phyloP scores from a whole-genome alignment of 2,888 invertebrate species.

The Dioctria linearis region DNA sequence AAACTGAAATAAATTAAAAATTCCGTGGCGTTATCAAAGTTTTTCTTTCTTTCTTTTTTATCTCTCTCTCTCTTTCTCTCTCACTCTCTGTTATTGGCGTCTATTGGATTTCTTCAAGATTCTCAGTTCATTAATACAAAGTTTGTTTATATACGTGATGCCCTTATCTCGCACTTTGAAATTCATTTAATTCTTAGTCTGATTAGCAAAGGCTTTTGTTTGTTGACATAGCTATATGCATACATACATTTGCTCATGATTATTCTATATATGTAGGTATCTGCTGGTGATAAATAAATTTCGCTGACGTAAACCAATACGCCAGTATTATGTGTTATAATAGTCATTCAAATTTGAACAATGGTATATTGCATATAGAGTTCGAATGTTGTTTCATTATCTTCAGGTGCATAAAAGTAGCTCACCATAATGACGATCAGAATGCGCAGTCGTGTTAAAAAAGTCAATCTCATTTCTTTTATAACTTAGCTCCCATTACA shows the following conservation, averaged over 20 bases:
- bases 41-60: background rate
- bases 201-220: constrained; percentile 10
- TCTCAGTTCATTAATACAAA: background rate
- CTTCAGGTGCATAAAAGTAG: constrained; percentile 28
- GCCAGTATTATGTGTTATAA: too few species aligned
- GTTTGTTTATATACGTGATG: constrained; percentile 34
- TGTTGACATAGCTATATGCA: background rate
- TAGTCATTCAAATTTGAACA: background rate
- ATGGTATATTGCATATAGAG: background rate
- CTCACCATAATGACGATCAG: constrained; percentile 36
- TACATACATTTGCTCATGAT: too few species aligned
- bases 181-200: constrained; percentile 14
- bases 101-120: constrained; percentile 3
- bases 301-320: background rate
- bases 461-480: constrained; percentile 45
- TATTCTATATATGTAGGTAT: background rate
- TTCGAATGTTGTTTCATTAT: constrained; percentile 4
- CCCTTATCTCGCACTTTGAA: constrained; percentile 16
- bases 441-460: constrained; percentile 2
- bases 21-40: constrained; percentile 32
- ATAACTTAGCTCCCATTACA: constrained; percentile 45
- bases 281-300: background rate
- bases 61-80: background rate
- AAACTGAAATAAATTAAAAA: constrained; percentile 1
- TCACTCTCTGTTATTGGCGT: background rate